phyloP scores from a whole-genome alignment of 2,797 vertebrate genomes.

The Luscinia luscinia region DNA sequence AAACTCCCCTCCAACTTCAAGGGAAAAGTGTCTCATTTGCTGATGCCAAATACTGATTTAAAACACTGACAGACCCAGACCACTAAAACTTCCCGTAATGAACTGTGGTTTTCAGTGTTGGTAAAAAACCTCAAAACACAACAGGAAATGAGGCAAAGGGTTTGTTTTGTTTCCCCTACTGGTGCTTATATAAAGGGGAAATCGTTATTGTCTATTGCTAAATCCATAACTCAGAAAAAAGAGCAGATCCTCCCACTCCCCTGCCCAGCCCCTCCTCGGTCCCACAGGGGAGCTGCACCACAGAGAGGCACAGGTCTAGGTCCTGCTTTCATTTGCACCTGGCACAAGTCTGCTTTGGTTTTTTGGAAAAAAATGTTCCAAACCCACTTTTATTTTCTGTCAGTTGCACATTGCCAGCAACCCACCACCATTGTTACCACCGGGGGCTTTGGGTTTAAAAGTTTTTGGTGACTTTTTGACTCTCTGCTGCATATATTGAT shows the following conservation, averaged over 20 bases:
- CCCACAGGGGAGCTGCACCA: not conserved
- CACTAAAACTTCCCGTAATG: constrained; percentile 74
- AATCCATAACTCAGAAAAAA: not conserved
- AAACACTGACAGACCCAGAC: constrained; percentile 59
- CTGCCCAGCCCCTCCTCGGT: not conserved
- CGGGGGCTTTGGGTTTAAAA: not conserved
- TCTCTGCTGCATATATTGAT: not conserved
- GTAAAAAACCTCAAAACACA: constrained; percentile 75
- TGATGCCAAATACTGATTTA: constrained; percentile 62
- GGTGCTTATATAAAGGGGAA: constrained; percentile 27
- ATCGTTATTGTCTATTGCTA: constrained; percentile 21
- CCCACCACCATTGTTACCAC: not conserved
- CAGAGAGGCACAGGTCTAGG: not conserved
- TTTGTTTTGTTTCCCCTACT: constrained; percentile 42
- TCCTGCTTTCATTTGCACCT: too few species aligned
- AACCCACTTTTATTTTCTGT: not conserved
- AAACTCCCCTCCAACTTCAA: constrained; percentile 64
- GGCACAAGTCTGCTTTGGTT: too few species aligned
- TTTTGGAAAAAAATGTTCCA: not conserved
- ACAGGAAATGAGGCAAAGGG: constrained; percentile 69
- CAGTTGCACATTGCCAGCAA: not conserved
- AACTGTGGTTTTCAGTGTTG: constrained; percentile 70
- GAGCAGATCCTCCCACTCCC: not conserved
- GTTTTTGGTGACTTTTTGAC: not conserved
- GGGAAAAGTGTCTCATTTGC: constrained; percentile 55